Conservation (phyloP, 2,113 vertebrate genomes). For the Corythaeola cristata region DNA sequence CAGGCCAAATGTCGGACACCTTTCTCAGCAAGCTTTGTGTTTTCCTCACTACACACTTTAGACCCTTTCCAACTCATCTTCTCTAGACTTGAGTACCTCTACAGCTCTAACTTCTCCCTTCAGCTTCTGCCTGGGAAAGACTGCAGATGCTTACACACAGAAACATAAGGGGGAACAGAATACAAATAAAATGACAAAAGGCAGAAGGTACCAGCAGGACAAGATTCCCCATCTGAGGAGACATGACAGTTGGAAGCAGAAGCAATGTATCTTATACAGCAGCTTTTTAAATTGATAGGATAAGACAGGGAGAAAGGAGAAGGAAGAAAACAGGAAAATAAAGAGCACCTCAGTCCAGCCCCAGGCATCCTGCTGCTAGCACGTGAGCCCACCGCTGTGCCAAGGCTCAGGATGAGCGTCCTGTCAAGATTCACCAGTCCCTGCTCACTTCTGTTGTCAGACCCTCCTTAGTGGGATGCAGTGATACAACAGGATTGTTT, state of each 20-base stretch:
- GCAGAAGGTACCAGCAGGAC: background rate
- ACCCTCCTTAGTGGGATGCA: background rate
- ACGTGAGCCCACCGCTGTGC: background rate
- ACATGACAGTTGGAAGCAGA: background rate
- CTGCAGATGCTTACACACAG: background rate
- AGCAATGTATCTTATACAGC: background rate
- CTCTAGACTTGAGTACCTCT: background rate
- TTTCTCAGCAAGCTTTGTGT: background rate
- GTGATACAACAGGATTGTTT: background rate
- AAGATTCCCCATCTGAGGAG: background rate
- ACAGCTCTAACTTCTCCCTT: background rate
- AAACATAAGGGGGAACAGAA: background rate
- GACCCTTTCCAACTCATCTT: background rate
- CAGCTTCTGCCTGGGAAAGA: background rate
- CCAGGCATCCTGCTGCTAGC: background rate
- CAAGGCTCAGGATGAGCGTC: background rate
- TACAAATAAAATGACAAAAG: background rate
- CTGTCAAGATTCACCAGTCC: background rate
- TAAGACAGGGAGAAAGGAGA: background rate
- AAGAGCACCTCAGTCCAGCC: background rate
- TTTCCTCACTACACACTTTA: background rate
- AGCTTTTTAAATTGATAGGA: background rate
- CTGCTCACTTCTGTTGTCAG: background rate
- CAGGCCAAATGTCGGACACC: accelerated
- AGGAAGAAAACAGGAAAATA: background rate